Conservation (phyloP, 2,113 vertebrate species). For the Clarias gariepinus region DNA sequence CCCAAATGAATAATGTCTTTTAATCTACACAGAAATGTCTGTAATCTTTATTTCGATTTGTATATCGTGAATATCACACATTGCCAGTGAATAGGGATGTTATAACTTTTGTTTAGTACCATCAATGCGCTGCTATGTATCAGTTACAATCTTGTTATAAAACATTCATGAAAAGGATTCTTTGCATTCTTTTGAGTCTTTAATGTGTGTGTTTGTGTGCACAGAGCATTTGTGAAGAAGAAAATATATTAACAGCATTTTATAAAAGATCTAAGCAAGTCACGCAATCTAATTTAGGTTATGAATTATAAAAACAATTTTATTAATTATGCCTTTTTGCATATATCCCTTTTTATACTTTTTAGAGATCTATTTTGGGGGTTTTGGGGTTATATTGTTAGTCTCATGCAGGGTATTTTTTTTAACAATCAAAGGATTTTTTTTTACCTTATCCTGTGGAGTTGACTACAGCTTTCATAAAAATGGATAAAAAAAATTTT, state of each 20-base stretch:
- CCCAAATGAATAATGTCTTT: neutral
- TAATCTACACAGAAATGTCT: neutral
- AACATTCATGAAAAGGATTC: neutral
- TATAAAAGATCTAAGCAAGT: neutral
- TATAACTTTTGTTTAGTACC: conserved; percentile 1
- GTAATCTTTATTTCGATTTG: neutral
- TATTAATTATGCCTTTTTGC: neutral
- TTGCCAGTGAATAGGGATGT: neutral
- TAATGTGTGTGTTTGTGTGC: neutral
- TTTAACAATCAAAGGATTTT: neutral
- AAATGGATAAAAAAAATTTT: neutral
- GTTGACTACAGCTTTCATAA: neutral
- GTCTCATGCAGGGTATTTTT: neutral
- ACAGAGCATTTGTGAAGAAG: neutral
- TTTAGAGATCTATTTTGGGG: neutral
- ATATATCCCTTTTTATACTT: neutral
- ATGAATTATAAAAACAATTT: neutral
- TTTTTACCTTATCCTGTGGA: neutral
- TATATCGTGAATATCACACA: neutral
- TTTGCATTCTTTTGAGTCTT: neutral
- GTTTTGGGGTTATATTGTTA: neutral
- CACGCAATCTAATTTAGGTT: neutral
- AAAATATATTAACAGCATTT: neutral
- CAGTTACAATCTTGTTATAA: conserved; percentile 4
- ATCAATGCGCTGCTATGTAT: neutral